Base-by-base conservation (phyloP, 1,140 invertebrate genomes). In the Zophobas atratus region DNA sequence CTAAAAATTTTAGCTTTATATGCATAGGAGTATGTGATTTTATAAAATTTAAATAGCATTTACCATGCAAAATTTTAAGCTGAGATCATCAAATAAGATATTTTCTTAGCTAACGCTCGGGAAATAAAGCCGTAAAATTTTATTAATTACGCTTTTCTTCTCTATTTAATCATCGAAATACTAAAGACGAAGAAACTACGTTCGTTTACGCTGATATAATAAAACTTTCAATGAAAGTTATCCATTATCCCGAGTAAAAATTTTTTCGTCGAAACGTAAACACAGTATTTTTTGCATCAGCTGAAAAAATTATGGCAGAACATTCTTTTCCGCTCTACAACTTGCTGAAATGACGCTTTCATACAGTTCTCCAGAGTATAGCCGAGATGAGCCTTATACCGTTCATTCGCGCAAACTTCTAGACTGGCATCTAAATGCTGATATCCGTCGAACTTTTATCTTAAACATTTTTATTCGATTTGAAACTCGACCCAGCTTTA, bases 401-500 rank as follows among this genome's bases (percentile, higher is more conserved):
- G n/a, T 39, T n/a, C 38, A 67, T 67, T 67, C 60, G 38, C 43
- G 43, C 41, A 67, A 67, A 67, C 60, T 67, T 67, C 20, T n/a
- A 41, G 60, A 67, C 60, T 67, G 60, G 43, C 39, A 67, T 67
- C 60, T 67, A 67, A 67, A 67, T 67, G 60, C 60, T 67, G 60
- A 67, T 67, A 67, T 43, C 39, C 39, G 34, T 8, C 32, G 8
- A 67, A 67, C 38, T 67, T 67, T 67, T 67, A 67, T 67, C 60
- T 67, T 67, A 67, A 67, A 67, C 60, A 67, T 67, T 67, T 67
- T 67, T 67, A 67, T 67, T 67, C 39, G 60, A 67, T 67, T 67
- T 43, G n/a, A 8, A 43, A 67, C 38, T 67, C 60, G 60, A 67
- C 60, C 60, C 43, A 41, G 60, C 60, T 67, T 41, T 67, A 67